These are phyloP conservation scores for Parnassius glacialis DNA, from an alignment of 2,888 invertebrate species.

Conservation along the genomic window DNA sequence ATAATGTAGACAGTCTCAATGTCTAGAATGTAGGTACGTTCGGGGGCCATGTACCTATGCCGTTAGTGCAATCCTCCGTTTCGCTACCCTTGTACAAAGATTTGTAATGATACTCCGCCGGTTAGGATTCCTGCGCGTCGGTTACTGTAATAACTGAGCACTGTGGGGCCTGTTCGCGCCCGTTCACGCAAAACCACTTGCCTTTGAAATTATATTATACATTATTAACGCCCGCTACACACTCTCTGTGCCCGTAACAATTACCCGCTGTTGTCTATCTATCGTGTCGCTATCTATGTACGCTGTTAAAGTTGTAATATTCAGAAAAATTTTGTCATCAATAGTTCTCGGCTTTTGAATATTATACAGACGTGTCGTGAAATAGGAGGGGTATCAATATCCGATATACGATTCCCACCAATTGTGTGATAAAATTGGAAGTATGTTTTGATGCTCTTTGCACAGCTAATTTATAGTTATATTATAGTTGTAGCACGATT, in stretches of 20 bases:
- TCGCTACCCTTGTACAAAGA: constrained; percentile 12
- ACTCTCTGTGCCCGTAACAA: background rate
- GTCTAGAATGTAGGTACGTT: background rate
- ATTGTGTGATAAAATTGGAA: too few relatives aligned
- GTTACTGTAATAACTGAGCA: constrained; percentile 62
- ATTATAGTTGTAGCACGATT: too few relatives aligned
- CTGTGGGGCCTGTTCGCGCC: constrained; percentile 44
- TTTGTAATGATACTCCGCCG: constrained; percentile 41
- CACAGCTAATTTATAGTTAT: too few relatives aligned
- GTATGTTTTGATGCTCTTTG: too few relatives aligned
- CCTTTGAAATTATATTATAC: constrained; percentile 35
- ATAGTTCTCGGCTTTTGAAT: too few relatives aligned
- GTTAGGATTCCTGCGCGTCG: constrained; percentile 52
- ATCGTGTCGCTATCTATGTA: background rate
- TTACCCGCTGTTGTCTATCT: background rate
- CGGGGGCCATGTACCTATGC: background rate
- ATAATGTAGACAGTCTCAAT: too few relatives aligned
- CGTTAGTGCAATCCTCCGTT: background rate
- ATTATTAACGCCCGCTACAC: constrained; percentile 1
- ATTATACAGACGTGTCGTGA: too few relatives aligned
- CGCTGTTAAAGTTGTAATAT: background rate
- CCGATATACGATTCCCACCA: too few relatives aligned
- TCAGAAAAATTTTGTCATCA: too few relatives aligned
- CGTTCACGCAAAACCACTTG: constrained; percentile 36
- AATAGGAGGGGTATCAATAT: too few relatives aligned